phyloP scores from a whole-genome alignment of 2,113 vertebrate genomes.

The Psammodynastes pulverulentus region DNA sequence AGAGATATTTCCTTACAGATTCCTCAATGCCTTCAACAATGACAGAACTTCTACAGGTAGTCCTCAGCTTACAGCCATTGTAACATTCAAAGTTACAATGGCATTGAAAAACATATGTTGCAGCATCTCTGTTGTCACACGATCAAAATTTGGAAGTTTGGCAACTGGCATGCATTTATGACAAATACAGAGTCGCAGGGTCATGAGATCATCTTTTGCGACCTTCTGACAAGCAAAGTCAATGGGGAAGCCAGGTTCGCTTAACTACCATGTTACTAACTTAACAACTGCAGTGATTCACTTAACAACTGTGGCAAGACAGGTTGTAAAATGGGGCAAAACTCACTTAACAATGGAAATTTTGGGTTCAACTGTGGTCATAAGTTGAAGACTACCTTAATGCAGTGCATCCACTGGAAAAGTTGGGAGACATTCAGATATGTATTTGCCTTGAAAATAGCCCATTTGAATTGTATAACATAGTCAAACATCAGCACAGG shows the following conservation, averaged over 20 bases:
- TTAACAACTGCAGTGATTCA: no score
- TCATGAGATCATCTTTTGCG: not conserved
- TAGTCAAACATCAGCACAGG: not conserved
- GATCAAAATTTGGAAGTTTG: not conserved
- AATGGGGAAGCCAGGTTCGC: not conserved
- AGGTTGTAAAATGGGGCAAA: not conserved
- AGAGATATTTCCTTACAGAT: not conserved
- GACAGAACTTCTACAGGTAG: not conserved
- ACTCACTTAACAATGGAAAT: not conserved
- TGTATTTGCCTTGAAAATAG: not conserved
- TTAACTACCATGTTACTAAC: no score
- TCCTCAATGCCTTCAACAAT: not conserved
- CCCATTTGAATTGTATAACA: not conserved
- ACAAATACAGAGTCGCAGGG: not conserved
- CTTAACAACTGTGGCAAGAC: not conserved
- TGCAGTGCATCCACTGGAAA: not conserved
- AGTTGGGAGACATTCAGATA: not conserved
- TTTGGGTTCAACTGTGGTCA: not conserved
- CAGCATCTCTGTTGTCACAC: not conserved
- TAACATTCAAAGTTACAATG: no score
- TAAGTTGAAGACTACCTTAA: not conserved
- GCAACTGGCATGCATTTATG: not conserved
- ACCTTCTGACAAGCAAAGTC: not conserved
- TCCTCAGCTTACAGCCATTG: not conserved
- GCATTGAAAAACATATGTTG: not conserved